Base-by-base conservation (phyloP, 2,113 vertebrate genomes). In the Prochilodus magdalenae region DNA sequence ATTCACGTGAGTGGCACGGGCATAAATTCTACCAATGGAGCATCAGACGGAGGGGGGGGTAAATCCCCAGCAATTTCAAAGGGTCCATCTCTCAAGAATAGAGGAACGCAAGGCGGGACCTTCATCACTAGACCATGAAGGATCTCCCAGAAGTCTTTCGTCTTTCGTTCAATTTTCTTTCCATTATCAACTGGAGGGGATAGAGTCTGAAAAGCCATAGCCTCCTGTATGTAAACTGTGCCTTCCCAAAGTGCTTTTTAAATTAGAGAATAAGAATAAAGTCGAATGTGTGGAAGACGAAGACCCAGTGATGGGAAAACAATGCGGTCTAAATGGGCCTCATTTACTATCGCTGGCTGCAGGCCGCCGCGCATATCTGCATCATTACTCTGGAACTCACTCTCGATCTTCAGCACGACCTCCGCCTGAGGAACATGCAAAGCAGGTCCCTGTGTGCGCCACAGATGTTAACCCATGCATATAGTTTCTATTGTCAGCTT, bases 371-470 rank as follows among this genome's bases (percentile, higher is more conserved):
- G 47, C 18, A 51, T 75, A 47, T 83, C 71, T 53, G 81, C 75
- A 60, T 85, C 83, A 86, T 87, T 87, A 85, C 83, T 82, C 75
- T 84, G 62, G 40, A 77, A 75, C 51, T 36, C 29, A 36, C 67
- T 75, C 73, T 59, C 74, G 47, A 79, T 80, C 80, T 75, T 57
- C 82, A 75, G 70, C 72, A 67, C 59, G 57, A 66, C 49, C 69
- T 51, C 81, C 60, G 73, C 73, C n/a, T 71, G 30, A 62, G 49
- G 78, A 79, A 63, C 33, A 30, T 53, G 18, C 22, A 71, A 71
- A 65, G 18, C 14, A 30, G 44, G 53, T 49, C 20, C 47, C 55
- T 77, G 77, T 4, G 63, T 44, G 51, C 76, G 62, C 47, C 71
- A 30, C 70, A 75, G 77, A 76, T 75, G 76, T 85, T 74, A 74